Base-by-base conservation (phyloP, 1,140 invertebrate species). In the Drosophila trapezifrons region DNA sequence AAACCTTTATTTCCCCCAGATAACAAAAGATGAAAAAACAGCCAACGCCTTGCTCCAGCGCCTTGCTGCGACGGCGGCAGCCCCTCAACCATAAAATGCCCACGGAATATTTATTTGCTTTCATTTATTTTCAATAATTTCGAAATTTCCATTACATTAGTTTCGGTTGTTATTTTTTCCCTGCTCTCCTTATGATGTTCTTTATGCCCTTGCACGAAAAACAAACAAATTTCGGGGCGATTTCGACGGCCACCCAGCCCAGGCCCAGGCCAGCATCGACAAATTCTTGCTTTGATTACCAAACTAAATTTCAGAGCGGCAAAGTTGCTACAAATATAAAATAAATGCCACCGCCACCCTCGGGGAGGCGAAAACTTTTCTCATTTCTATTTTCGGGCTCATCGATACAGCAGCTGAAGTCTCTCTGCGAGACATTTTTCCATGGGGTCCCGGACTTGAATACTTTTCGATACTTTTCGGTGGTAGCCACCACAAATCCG, bases 91-190 rank as follows among this genome's bases (percentile, higher is more conserved):
- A 85, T 80, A 84, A 82, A 85, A 80, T 73, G 77, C 69, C 69
- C 52, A 60, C 72, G 52, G 73, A 78, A 80, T 80, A 90, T 89
- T 89, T 89, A 90, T 89, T 89, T 89, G 80, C 87, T 89, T 89
- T 89, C 85, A 90, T 89, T 89, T 89, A 89, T 89, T 89, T 89
- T 89, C 85, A 90, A 87, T 87, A 87, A 87, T 87, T 89, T 87
- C 73, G 60, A 78, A 87, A 87, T 84, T 89, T 87, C 84, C 84
- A 87, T 87, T 87, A 87, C 84, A 87, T 87, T 87, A 87, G 84
- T 87, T 86, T 89, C 64, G 60, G 51, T 69, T 65, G 63, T 65
- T 67, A 49, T 75, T 66, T 59, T 60, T 58, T 64, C 25, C n/a
- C 42, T 12, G 40, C 29, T 43, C 29, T 37, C 22, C 45, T 77